Conservation (phyloP, 1,140 invertebrate species). For the Tetramorium alpestre region DNA sequence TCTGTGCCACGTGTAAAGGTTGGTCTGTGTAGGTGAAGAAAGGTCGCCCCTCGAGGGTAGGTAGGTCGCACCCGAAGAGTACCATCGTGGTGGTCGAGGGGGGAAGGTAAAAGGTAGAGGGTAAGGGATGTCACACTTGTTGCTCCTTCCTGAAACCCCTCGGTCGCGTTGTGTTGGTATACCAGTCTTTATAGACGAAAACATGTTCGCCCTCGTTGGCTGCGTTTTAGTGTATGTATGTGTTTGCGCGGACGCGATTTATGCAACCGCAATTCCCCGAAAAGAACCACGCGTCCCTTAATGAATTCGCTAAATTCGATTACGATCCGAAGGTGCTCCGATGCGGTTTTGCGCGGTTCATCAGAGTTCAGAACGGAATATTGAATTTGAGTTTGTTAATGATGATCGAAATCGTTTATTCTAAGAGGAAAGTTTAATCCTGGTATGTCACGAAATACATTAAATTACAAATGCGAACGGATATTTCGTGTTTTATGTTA, state of each 20-base stretch:
- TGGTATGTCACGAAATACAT: background rate
- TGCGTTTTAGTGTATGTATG: background rate
- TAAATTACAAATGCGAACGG: background rate
- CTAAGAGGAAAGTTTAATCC: background rate
- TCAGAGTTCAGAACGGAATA: background rate
- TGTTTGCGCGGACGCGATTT: conserved; percentile 43
- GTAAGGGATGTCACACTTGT: conserved; percentile 76
- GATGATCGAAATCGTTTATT: background rate
- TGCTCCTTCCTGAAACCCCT: conserved; percentile 69
- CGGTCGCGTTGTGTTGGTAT: conserved; percentile 32
- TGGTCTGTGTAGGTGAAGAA: conserved; percentile 40
- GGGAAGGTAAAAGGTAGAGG: conserved; percentile 70
- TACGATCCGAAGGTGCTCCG: conserved; percentile 10
- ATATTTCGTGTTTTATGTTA: background rate
- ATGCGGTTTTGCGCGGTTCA: conserved; percentile 18
- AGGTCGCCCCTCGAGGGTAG: conserved; percentile 59
- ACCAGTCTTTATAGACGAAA: conserved; percentile 54
- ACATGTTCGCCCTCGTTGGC: conserved; percentile 31
- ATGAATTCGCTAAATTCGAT: conserved; percentile 53
- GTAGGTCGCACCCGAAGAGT: conserved; percentile 64
- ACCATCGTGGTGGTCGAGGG: conserved; percentile 1
- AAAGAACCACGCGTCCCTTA: conserved; percentile 38
- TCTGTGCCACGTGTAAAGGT: conserved; percentile 25
- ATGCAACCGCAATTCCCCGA: conserved; percentile 52
- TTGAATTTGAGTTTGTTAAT: background rate